These are phyloP conservation scores for Hypsibius dujardini DNA, from an alignment of 1,140 invertebrate species.

Conservation along the genomic window DNA sequence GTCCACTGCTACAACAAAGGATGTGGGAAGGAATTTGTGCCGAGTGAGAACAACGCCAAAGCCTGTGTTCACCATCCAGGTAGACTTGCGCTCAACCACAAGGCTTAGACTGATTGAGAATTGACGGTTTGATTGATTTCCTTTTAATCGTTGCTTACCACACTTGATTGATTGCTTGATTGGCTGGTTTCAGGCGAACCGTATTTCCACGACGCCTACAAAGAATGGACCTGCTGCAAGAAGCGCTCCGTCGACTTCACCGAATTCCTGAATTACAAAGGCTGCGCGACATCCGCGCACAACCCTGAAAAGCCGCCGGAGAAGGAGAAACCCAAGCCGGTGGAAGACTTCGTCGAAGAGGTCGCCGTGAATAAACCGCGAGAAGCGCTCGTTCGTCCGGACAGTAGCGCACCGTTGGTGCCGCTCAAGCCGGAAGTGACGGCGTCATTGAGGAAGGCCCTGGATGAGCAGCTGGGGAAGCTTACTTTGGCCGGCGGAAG, in stretches of 20 bases:
- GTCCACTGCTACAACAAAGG: too few relatives aligned
- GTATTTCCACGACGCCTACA: constrained; percentile 94
- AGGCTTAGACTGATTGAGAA: too few relatives aligned
- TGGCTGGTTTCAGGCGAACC: constrained; percentile 44
- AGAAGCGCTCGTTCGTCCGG: neutral
- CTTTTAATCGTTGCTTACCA: too few relatives aligned
- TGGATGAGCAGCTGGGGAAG: constrained; percentile 25
- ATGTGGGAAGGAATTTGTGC: too few relatives aligned
- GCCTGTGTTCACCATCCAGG: too few relatives aligned
- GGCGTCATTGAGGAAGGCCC: constrained; percentile 15
- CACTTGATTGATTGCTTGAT: too few relatives aligned
- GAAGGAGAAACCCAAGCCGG: neutral
- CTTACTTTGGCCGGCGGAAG: constrained; percentile 32
- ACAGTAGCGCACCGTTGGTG: neutral
- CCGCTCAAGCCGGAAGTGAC: neutral
- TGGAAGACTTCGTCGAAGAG: neutral
- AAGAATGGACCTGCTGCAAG: constrained; percentile 97
- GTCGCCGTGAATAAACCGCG: neutral
- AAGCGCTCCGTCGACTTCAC: constrained; percentile 92
- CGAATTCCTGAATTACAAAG: constrained; percentile 78
- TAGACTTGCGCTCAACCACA: too few relatives aligned
- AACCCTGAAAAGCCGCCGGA: neutral
- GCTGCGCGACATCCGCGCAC: constrained; percentile 23
- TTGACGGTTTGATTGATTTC: too few relatives aligned
- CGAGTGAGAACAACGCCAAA: too few relatives aligned